Conservation (phyloP, 2,888 invertebrate genomes). For the Acanthacorydalis orientalis region DNA sequence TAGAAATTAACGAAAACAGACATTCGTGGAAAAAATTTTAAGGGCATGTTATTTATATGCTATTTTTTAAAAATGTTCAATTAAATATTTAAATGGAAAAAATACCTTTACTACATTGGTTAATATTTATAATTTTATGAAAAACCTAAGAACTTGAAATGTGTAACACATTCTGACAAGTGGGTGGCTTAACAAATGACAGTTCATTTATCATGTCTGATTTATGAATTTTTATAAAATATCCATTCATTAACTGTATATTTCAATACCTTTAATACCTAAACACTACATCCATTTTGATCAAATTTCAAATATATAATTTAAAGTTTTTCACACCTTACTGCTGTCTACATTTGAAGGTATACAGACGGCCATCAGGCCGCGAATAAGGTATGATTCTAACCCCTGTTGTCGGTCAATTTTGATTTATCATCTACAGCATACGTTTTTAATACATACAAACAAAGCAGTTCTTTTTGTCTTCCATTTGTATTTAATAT, state of each 20-base stretch:
- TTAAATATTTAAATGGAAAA: too few species aligned
- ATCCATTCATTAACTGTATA: too few species aligned
- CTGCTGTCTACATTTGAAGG: conserved; percentile 14
- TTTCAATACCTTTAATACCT: too few species aligned
- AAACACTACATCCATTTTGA: too few species aligned
- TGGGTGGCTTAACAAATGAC: conserved; percentile 12
- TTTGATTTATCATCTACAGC: conserved; percentile 10
- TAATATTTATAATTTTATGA: background rate
- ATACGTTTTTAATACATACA: background rate
- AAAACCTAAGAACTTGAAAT: background rate
- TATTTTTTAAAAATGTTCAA: too few species aligned
- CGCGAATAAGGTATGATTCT: conserved; percentile 23
- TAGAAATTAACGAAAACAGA: too few species aligned
- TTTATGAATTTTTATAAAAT: too few species aligned
- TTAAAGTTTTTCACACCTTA: conserved; percentile 6
- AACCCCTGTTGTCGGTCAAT: conserved; percentile 25
- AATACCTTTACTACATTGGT: background rate
- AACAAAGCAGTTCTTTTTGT: background rate
- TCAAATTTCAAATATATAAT: too few species aligned
- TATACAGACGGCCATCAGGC: conserved; percentile 22
- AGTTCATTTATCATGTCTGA: background rate
- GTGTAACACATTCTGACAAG: conserved; percentile 19
- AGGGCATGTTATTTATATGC: too few species aligned
- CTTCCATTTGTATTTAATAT: background rate
- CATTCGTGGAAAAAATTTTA: too few species aligned